Conservation (phyloP, 2,888 invertebrate genomes). For the Cosmopolites sordidus region DNA sequence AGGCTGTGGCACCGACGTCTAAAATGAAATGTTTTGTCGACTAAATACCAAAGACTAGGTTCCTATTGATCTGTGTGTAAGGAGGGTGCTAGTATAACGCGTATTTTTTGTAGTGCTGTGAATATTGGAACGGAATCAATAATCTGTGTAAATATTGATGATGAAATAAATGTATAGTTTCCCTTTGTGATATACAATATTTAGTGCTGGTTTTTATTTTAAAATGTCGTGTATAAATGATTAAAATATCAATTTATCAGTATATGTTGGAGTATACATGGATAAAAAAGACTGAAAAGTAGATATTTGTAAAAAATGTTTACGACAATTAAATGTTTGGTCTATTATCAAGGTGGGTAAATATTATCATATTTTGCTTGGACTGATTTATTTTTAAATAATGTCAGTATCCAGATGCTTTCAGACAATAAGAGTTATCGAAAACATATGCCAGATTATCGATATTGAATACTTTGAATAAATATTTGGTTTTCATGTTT, state of each 20-base stretch:
- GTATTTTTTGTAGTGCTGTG: slow-evolving; percentile 11
- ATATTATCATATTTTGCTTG: slow-evolving; percentile 17
- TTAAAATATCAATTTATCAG: slow-evolving; percentile 28
- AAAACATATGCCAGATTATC: no score
- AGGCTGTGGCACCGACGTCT: slow-evolving; percentile 89
- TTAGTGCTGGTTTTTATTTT: slow-evolving; percentile 34
- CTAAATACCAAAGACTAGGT: slow-evolving; percentile 35
- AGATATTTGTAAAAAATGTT: slow-evolving; percentile 27
- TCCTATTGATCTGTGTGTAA: slow-evolving; percentile 27
- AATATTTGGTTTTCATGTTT: no score
- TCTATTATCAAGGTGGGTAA: slow-evolving; percentile 20
- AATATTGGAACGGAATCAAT: slow-evolving; percentile 2
- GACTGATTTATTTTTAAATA: no score
- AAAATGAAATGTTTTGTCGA: slow-evolving; percentile 40
- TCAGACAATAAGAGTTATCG: no score
- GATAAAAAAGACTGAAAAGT: slow-evolving; percentile 43
- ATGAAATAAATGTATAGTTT: slow-evolving; percentile 33
- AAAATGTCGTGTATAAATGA: slow-evolving; percentile 34
- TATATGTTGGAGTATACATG: slow-evolving; percentile 42
- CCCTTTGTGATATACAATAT: slow-evolving; percentile 37
- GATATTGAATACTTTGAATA: no score
- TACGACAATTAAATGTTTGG: slow-evolving; percentile 18
- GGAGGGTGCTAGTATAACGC: slow-evolving; percentile 16
- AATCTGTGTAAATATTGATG: slow-evolving; percentile 14
- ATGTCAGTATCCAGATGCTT: no score